Base-by-base conservation (phyloP, 1,140 invertebrate species). In the Pectinophora gossypiella region DNA sequence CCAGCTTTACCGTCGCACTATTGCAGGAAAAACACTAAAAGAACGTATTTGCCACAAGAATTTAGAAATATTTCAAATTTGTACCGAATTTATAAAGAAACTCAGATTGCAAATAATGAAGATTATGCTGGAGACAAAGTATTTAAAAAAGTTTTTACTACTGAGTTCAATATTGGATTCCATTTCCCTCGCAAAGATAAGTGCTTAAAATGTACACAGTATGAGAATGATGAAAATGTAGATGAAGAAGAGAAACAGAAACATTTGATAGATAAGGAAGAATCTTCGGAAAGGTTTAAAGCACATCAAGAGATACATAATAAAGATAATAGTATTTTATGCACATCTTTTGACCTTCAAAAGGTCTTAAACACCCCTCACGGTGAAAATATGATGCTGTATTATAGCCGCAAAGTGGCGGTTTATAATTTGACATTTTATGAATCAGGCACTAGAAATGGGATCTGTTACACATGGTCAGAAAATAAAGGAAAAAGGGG, bases 351-450 rank as follows among this genome's bases (percentile, higher is more conserved):
- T 51, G 68, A 71, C 36, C 51, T 69, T 13, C 56, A 72, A 48
- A 70, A 70, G 45, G 66, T 68, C 12, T 43, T 72, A 36, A 72
- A 70, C 54, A 72, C 69, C 15, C 66, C 64, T n/a, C 59, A 65
- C 50, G 61, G 53, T n/a, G 42, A 61, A 15, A 59, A 45, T 32
- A 64, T 72, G 60, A n/a, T 69, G 5, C 48, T 64, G 15, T 63
- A 58, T 53, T 83, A 79, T 59, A 72, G 64, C 22, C 61, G 68
- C 19, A 85, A 88, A 63, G 42, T 82, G 3, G 49, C 63, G n/a
- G 54, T 77, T 2, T 83, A 76, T 36, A 49, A 56, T 21, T 16
- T 50, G 22, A 23, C n/a, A 12, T 50, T 56, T 46, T 56, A 56
- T 46, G 48, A 56, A 43, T 21, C 9, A 13, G 27, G 18, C 12